Evolutionary conservation across 2,888 invertebrate genomes (phyloP), one percentile per base, ranked within the genome.

Genomic region (Abrostola triplasia): DNA sequence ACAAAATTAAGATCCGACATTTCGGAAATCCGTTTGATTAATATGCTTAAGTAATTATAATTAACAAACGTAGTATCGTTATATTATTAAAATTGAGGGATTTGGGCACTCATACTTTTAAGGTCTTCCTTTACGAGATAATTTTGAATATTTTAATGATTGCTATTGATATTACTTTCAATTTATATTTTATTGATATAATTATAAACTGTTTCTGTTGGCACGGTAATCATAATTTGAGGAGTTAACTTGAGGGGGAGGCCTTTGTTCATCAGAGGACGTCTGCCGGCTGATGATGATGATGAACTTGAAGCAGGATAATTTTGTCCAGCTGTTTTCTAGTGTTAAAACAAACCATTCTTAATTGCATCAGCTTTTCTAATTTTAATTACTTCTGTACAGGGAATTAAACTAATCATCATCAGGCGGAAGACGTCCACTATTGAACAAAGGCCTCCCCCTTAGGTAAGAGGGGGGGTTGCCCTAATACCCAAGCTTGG

Each of bases 31-130:
- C 10, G 24, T 57, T 49, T 13, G 6, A 56, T 60, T 24, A 59
- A 57, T 50, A 52, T 24, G 49, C 9, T 54, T 42, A 64, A 52
- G 59, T 64, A 67, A 44, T 61, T 48, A 60, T 53, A 65, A 56
- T 64, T 48, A 36, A 38, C 65, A 65, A 53, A 60, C 13, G 47
- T 59, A 72, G 72, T 76, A 67, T 74, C 59, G 51, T 73, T 70
- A 70, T 76, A 76, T 62, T 64, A 73, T 71, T 64, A 70, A 65
- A 63, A 53, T 37, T 35, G 59, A 73, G 64, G 61, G 65, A 67
- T 72, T 74, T 42, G 51, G 59, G 44, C 8, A 59, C 51, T 67
- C 64, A 62, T 24, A 59, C 57, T 59, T 62, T 37, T 64, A 67
- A 57, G 64, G 40, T 55, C 62, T 64, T 60, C 52, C 70, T 77